Evolutionary conservation across 2,797 vertebrate genomes (phyloP), one percentile per base, ranked within the genome.

Genomic region (Sparidentex hasta): DNA sequence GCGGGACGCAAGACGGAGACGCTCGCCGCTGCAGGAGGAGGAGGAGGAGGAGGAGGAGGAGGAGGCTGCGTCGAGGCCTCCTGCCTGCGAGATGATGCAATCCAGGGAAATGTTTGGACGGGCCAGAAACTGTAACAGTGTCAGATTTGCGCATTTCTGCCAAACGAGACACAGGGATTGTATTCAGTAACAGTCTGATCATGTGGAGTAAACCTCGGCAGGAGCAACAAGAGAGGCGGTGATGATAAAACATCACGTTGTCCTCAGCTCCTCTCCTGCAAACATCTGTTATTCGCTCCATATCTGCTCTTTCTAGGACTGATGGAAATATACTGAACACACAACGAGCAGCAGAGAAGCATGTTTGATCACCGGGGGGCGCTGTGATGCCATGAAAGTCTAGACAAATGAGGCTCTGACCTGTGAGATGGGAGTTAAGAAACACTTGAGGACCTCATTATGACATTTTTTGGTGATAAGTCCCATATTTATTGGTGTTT

Each of bases 1-100:
- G 63, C 2, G 57, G 47, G 74, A 48, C 72, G 18, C 27, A 18
- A 38, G 78, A 74, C 78, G 44, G 50, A 0, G 29, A 38, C 33
- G 54, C 41, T 63, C 43, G 2, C 66, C 51, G 71, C 75, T 62
- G 8, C 66, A 5, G 52, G 27, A 25, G 9, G 16, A 94, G 67
- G 69, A 38, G n/a, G 51, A 38, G n/a, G 51, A 52, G 29, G 29
- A 33, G 29, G 29, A 51, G 14, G 47, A 25, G 3, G 25, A 25
- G 9, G 18, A 94, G 67, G 69, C 47, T 1, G 16, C 66, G 56
- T 80, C 41, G 43, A 63, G 48, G 41, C 57, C 20, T 48, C 17
- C 17, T 73, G 12, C 65, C 29, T 70, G 63, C 5, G 0, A 50
- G 11, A 73, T 88, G 88, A 91, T 76, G 90, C 87, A 90, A 88